Conservation (phyloP, 1,140 invertebrate species). For the Drosophila melanogaster region DNA sequence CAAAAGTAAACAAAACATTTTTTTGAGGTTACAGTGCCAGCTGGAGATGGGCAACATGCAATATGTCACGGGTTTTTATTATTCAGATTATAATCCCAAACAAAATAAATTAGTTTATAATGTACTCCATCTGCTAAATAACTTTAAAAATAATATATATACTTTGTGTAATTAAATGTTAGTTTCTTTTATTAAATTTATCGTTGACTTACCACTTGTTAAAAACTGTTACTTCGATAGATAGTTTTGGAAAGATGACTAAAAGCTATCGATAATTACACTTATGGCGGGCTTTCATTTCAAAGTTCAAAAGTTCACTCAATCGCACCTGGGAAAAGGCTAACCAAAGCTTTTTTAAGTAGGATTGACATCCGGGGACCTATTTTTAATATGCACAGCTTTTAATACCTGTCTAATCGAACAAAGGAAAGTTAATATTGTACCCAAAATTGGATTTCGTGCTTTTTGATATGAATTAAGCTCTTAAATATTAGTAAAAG, state of each 20-base stretch:
- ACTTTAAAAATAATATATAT: neutral
- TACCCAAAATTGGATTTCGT: neutral
- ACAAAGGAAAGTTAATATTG: slow-evolving; percentile 6
- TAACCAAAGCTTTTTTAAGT: slow-evolving; percentile 20
- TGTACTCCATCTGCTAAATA: neutral
- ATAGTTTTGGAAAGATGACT: neutral
- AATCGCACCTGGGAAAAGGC: neutral
- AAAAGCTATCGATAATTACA: slow-evolving; percentile 2
- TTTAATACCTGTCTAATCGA: slow-evolving; percentile 14
- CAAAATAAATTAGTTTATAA: neutral
- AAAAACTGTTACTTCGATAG: neutral
- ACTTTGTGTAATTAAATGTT: neutral
- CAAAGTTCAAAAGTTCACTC: slow-evolving; percentile 8
- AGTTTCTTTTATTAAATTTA: neutral
- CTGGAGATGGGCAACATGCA: slow-evolving; percentile 9
- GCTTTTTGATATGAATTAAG: neutral
- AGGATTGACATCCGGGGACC: slow-evolving; percentile 19
- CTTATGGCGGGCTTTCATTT: slow-evolving; percentile 32
- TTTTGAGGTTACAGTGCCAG: slow-evolving; percentile 64
- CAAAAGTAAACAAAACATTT: slow-evolving; percentile 84
- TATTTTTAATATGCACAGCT: slow-evolving; percentile 25
- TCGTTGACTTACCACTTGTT: neutral
- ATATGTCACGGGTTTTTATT: neutral
- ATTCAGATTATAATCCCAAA: neutral
- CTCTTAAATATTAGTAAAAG: neutral